These are phyloP conservation scores for Fukomys damarensis DNA, from an alignment of 2,113 vertebrate species.

Conservation along the genomic window DNA sequence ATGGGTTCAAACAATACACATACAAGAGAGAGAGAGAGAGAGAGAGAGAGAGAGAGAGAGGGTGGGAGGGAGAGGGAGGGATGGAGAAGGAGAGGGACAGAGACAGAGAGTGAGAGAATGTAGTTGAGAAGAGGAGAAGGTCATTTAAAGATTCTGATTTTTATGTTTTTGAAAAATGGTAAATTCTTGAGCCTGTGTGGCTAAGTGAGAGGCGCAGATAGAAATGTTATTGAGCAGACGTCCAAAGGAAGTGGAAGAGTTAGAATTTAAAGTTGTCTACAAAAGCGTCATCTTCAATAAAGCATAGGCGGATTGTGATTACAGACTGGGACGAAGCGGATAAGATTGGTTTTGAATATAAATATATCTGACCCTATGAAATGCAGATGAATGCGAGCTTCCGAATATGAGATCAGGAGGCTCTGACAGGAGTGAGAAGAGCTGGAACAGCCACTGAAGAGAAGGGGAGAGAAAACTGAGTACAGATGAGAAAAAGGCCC, in stretches of 20 bases:
- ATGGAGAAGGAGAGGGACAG: too few relatives aligned
- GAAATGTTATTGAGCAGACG: neutral
- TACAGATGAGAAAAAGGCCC: neutral
- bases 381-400: neutral
- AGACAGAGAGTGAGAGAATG: neutral
- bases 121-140: neutral
- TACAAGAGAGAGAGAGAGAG: neutral
- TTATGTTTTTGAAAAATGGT: slow-evolving; percentile 28
- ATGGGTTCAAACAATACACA: neutral
- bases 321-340: neutral
- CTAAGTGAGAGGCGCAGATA: neutral
- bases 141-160: neutral
- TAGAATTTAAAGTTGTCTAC: neutral
- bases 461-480: neutral
- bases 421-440: neutral
- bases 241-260: neutral
- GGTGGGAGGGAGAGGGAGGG: neutral
- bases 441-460: neutral
- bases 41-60: neutral
- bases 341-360: neutral
- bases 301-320: neutral
- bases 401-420: neutral
- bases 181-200: neutral
- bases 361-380: slow-evolving; percentile 1
- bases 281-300: neutral